Conservation (phyloP, 2,797 vertebrate genomes). For the Miichthys miiuy region DNA sequence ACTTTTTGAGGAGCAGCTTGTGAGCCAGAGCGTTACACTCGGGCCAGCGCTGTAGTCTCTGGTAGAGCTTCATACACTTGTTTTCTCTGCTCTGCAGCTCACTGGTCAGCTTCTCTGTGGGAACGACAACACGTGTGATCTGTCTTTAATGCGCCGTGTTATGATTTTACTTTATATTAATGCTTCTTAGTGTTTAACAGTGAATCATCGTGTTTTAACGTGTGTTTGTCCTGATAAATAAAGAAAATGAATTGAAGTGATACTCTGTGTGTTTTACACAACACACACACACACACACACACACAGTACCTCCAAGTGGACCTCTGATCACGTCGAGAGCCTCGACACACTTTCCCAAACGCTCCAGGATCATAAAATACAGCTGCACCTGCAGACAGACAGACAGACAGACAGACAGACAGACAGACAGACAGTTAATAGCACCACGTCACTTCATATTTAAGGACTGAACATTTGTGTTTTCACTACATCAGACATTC, state of each 20-base stretch:
- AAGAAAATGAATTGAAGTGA: too few species aligned
- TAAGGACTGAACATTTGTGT: too few species aligned
- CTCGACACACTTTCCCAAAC: constrained; percentile 94
- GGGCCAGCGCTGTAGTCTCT: constrained; percentile 92
- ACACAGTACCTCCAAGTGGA: constrained; percentile 91
- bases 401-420: neutral
- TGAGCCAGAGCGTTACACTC: constrained; percentile 94
- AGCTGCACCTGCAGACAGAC: constrained; percentile 90
- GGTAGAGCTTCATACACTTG: constrained; percentile 97
- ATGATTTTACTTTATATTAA: too few species aligned
- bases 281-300: neutral
- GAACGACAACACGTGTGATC: neutral
- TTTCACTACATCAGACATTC: too few species aligned
- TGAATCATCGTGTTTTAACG: too few species aligned
- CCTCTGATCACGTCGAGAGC: constrained; percentile 95
- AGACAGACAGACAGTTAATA: too few species aligned
- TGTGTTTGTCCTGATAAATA: too few species aligned
- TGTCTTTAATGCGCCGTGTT: too few species aligned
- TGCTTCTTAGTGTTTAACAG: too few species aligned
- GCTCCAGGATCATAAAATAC: constrained; percentile 98
- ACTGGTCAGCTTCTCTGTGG: constrained; percentile 96
- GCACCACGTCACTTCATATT: too few species aligned
- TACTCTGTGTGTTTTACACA: neutral
- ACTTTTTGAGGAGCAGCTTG: constrained; percentile 96
- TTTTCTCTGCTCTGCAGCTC: constrained; percentile 97